Evolutionary conservation across 2,888 invertebrate genomes (phyloP).

Genomic region (Thymelicus lineola): DNA sequence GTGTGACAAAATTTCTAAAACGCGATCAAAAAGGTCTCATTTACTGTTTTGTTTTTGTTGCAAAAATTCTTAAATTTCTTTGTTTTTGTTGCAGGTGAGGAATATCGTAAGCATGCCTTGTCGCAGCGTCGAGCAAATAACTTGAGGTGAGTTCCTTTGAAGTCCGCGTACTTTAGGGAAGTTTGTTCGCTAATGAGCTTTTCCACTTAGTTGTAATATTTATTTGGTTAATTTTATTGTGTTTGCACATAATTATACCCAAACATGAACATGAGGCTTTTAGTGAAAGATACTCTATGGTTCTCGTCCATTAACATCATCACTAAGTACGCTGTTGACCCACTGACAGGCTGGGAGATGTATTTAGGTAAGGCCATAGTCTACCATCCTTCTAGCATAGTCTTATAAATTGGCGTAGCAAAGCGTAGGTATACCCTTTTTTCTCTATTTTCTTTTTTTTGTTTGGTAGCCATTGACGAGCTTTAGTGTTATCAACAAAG

Average conservation of each 20-base stretch:
- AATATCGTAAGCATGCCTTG: conserved; percentile 69
- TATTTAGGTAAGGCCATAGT: no score
- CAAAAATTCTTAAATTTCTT: conserved; percentile 23
- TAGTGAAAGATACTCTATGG: no score
- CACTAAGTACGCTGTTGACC: no score
- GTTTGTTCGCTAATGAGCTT: conserved; percentile 20
- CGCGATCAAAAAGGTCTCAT: background rate
- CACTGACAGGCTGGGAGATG: no score
- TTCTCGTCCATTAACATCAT: no score
- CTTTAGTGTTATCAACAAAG: no score
- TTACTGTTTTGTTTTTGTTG: background rate
- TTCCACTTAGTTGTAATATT: conserved; percentile 12
- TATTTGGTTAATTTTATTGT: conserved; percentile 11
- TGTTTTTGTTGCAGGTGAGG: conserved; percentile 76
- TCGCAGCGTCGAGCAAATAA: conserved; percentile 66
- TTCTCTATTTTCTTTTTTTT: no score
- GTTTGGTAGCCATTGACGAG: no score
- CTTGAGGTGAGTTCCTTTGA: conserved; percentile 62
- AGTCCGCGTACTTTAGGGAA: background rate
- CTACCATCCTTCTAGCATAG: no score
- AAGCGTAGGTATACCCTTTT: no score
- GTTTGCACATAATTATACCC: conserved; percentile 18
- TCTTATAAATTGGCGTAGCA: no score
- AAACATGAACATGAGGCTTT: background rate
- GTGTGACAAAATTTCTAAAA: no score